Conservation (phyloP, 2,113 vertebrate genomes). For the Chaenocephalus aceratus region DNA sequence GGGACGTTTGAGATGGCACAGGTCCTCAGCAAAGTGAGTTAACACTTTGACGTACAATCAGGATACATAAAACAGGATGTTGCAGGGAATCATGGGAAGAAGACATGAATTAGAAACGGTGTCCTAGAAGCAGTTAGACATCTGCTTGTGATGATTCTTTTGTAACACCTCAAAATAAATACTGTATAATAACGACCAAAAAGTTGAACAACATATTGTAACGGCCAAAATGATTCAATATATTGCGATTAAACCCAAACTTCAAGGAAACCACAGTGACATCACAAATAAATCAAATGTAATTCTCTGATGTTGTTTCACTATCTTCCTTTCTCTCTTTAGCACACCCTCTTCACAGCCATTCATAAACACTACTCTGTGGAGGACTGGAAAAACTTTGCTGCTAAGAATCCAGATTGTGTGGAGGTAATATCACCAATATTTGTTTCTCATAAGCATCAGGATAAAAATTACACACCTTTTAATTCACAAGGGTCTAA, state of each 20-base stretch:
- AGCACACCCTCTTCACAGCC: slow-evolving; percentile 97
- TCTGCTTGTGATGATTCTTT: not conserved
- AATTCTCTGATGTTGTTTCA: not conserved
- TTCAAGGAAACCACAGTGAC: not conserved
- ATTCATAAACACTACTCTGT: slow-evolving; percentile 97
- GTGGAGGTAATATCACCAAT: slow-evolving; percentile 86
- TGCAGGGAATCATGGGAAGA: not conserved
- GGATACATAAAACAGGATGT: not conserved
- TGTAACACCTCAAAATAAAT: no score
- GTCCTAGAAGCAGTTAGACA: not conserved
- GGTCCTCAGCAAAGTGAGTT: slow-evolving; percentile 92
- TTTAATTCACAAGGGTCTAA: not conserved
- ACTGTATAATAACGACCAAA: no score
- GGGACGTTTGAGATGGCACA: slow-evolving; percentile 98
- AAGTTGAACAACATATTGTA: no score
- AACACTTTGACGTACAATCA: not conserved
- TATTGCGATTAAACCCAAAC: not conserved
- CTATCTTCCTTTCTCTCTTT: slow-evolving; percentile 9
- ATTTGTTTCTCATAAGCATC: not conserved
- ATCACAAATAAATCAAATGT: not conserved
- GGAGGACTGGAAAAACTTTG: slow-evolving; percentile 96
- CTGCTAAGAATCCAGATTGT: slow-evolving; percentile 90
- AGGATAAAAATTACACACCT: not conserved
- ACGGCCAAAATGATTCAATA: no score
- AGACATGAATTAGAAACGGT: not conserved